phyloP scores from a whole-genome alignment of 2,797 vertebrate species.

The Xenentodon cancila region DNA sequence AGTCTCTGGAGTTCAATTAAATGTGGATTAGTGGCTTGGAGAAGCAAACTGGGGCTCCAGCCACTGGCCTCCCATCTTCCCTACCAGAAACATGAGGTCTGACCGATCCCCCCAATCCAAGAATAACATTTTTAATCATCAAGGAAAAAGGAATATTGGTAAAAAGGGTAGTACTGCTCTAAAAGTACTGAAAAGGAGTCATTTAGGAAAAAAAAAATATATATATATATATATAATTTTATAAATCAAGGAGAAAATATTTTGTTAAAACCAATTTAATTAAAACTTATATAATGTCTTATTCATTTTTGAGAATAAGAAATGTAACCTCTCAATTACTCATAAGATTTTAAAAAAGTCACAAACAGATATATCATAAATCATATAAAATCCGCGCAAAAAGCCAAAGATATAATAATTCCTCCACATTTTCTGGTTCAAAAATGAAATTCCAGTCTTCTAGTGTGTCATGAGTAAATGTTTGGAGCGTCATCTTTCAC shows the following conservation, averaged over 20 bases:
- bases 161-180: background rate
- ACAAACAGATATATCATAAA: background rate
- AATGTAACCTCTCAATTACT: too few relatives aligned
- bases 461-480: slow-evolving; percentile 38
- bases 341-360: too few relatives aligned
- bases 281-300: too few relatives aligned
- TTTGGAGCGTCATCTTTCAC: slow-evolving; percentile 77
- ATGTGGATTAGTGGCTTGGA: slow-evolving; percentile 92
- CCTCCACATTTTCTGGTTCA: slow-evolving; percentile 10
- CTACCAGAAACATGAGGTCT: slow-evolving; percentile 80
- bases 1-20: slow-evolving; percentile 99
- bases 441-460: slow-evolving; percentile 35
- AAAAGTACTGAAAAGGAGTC: background rate
- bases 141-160: background rate
- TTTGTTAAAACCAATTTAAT: too few relatives aligned
- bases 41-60: slow-evolving; percentile 81
- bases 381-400: background rate
- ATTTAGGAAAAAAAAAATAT: background rate
- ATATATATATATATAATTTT: too few relatives aligned
- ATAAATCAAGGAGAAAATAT: too few relatives aligned
- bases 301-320: too few relatives aligned
- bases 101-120: slow-evolving; percentile 78
- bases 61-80: slow-evolving; percentile 75
- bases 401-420: too few relatives aligned
- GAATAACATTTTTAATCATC: slow-evolving; percentile 15